Evolutionary conservation across 1,140 invertebrate genomes (phyloP), one percentile per base, ranked within the genome.

Genomic region (Goniozus legneri): DNA sequence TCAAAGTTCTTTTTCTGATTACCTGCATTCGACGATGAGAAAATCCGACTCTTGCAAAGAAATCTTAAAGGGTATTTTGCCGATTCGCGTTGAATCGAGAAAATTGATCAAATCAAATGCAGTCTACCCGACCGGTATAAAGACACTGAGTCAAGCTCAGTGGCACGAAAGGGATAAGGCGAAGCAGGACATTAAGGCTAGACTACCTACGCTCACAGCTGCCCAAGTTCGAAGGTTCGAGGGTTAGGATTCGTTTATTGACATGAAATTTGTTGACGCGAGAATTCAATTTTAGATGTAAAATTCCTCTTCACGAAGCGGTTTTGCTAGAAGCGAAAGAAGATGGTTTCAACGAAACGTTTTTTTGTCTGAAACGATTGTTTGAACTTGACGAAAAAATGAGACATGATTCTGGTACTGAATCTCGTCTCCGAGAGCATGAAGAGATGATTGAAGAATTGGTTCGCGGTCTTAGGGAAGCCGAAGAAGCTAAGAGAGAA

Each of bases 301-400:
- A 76, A 32, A 42, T 76, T 14, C 77, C 79, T 0, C 56, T 75
- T 34, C 58, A 79, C 47, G 71, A 82, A 57, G 78, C 78, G 21
- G 53, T 81, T 0, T 56, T 81, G 10, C 42, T 76, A 10, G 80
- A 82, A 50, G 53, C 83, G 3, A 50, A 66, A 37, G 81, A 83
- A 61, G 50, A 70, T 2, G 76, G 74, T 0, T 79, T 65, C 34
- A 20, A 44, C 0, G 73, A 75, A 40, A 73, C 80, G 0, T 72
- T 74, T 6, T 58, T 65, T 14, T 80, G 77, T 39, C 52, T 83
- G 2, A 65, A 65, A 47, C 71, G 77, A 43, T 56, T 83, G 2
- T 69, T 82, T 18, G 67, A 77, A n/a, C 66, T 79, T 6, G 79
- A 83, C 35, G 63, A 77, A 16, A 67, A 77, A 40, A 60, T 73